Base-by-base conservation (phyloP, 1,140 invertebrate genomes). In the Pantala flavescens region DNA sequence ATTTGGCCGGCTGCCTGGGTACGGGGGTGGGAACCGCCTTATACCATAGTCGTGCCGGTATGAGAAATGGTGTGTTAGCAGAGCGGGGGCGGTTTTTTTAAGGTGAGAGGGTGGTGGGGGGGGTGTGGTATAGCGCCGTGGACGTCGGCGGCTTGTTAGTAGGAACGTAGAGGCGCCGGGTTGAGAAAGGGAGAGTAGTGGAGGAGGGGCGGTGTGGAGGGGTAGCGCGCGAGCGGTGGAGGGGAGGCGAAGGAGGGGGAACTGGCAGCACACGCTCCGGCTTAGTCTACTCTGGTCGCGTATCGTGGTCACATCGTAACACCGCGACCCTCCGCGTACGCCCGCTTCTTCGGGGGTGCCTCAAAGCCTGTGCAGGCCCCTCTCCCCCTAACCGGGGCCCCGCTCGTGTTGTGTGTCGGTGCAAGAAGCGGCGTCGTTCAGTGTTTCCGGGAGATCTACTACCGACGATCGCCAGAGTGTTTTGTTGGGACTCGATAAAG, bases 1-100 rank as follows among this genome's bases (percentile, higher is more conserved):
- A 76, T 76, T 72, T 72, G 74, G 55, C 74, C 75, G 43, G 28
- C 71, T 63, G 49, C 49, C 49, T 63, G 49, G 16, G 49, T 63
- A 7, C 12, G 49, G 1, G 49, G 3, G 49, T 3, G 49, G 49
- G 14, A 12, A 21, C 3, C 12, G 49, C 16, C 49, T 63, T 63
- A 19, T 63, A 63, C 49, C n/a, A 63, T 63, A 63, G 14, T 19
- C 14, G 49, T 21, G 49, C 49, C 12, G 49, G 49, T 63, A 63
- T 63, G 49, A 63, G 49, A 63, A 63, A 63, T 63, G 49, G 49
- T 63, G 49, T 63, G 49, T 63, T 63, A 21, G 49, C 49, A 63
- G 49, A 63, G n/a, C 12, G 49, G 49, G 12, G 12, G 14, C 3
- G 49, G 49, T 36, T 36, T 36, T 36, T 36, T 24, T 24, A 42